Evolutionary conservation across 2,113 vertebrate species (phyloP), one percentile per base, ranked within the genome.

Genomic region (Rallus limicola): DNA sequence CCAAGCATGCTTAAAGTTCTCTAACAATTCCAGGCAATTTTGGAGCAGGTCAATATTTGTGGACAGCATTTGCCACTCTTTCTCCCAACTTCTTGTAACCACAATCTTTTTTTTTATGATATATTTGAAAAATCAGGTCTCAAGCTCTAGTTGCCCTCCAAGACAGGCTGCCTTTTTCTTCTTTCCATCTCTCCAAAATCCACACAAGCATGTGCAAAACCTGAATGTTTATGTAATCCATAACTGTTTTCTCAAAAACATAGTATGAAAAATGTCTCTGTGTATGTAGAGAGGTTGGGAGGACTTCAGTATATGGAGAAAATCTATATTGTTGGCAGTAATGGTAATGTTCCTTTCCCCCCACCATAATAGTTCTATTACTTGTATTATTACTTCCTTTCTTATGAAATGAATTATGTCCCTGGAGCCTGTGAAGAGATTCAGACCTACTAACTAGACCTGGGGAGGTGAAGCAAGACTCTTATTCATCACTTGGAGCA

Each of bases 331-430:
- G 62, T 55, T 90, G 70, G 50, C 38, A 82, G 53, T 65, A 93
- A 93, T 93, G 76, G 48, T 25, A 80, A 21, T 12, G 59, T 80
- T 88, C 52, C 10, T 44, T 80, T 83, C 23, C 16, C 7, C 46
- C 26, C 16, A 36, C 36, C 55, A 46, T 86, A 72, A 65, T 65
- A 26, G 9, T 72, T 90, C 67, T 82, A 68, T 71, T 71, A 28
- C 62, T 93, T 89, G 28, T 50, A 63, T 34, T 79, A 68, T 64
- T 89, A 16, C 46, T 92, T 42, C 16, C 81, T 91, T 86, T 82
- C 65, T 68, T 93, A 29, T 19, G 3, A 52, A 95, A 89, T 21
- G 13, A 85, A 56, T 91, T 34, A 60, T 38, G 9, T 38, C 38
- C 50, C 34, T 80, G 79, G 23, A 82, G 63, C 9, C 52, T 68